Evolutionary conservation across 2,888 invertebrate species (phyloP).

Genomic region (Hypolimnas misippus): DNA sequence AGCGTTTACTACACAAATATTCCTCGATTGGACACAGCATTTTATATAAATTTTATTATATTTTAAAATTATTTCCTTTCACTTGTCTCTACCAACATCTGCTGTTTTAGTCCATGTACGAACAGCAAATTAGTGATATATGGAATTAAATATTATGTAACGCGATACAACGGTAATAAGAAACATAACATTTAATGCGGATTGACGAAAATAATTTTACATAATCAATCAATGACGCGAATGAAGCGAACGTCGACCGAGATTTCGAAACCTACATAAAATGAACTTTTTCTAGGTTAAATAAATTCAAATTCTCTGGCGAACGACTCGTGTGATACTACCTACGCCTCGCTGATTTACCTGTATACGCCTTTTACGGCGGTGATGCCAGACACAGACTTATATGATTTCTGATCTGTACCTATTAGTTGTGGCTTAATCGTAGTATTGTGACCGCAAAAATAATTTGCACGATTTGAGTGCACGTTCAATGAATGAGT

Average conservation of each 20-base stretch:
- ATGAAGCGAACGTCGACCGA: slow-evolving; percentile 22
- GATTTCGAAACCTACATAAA: slow-evolving; percentile 11
- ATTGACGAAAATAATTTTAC: slow-evolving; percentile 15
- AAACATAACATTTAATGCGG: neutral
- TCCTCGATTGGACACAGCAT: neutral
- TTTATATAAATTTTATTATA: too few relatives aligned
- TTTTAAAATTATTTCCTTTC: too few relatives aligned
- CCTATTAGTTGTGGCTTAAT: too few relatives aligned
- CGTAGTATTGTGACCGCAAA: too few relatives aligned
- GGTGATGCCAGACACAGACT: too few relatives aligned
- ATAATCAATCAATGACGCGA: slow-evolving; percentile 21
- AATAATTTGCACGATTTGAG: too few relatives aligned
- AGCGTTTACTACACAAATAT: neutral
- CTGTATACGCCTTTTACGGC: too few relatives aligned
- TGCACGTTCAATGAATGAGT: too few relatives aligned
- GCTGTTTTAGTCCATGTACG: too few relatives aligned
- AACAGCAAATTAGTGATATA: neutral
- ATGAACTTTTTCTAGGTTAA: slow-evolving; percentile 14
- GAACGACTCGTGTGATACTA: neutral
- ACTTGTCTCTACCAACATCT: too few relatives aligned
- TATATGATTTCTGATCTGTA: too few relatives aligned
- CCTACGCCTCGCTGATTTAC: too few relatives aligned
- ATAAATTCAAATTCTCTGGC: neutral
- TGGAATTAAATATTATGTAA: neutral
- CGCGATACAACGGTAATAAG: neutral